Conservation (phyloP, 2,113 vertebrate genomes). For the Myotis davidii region DNA sequence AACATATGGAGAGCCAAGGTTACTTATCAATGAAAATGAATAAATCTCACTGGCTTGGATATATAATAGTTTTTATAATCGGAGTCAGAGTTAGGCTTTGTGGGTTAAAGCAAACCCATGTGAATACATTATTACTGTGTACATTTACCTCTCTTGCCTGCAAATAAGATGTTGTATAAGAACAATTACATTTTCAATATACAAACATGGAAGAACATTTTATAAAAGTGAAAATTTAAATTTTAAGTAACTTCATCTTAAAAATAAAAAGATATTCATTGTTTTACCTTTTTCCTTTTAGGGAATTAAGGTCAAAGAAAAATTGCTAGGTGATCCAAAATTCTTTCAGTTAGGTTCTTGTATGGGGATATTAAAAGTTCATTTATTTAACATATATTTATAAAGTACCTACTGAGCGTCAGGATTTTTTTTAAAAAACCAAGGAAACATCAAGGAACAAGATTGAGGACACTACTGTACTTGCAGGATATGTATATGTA, state of each 20-base stretch:
- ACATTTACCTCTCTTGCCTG: neutral
- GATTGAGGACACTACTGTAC: neutral
- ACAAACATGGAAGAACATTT: neutral
- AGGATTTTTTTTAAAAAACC: neutral
- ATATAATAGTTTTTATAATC: neutral
- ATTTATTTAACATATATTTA: conserved; percentile 1
- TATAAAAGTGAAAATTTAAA: neutral
- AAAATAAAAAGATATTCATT: neutral
- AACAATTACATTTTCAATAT: neutral
- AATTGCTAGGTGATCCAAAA: neutral
- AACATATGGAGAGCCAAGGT: neutral
- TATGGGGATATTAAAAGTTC: neutral
- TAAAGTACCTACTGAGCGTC: neutral
- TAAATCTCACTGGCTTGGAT: neutral
- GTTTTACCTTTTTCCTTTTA: neutral
- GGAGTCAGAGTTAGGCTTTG: neutral
- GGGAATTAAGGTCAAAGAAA: neutral
- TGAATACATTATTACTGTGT: neutral
- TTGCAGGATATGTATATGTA: neutral
- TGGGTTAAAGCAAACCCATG: neutral
- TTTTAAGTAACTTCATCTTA: neutral
- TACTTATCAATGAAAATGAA: neutral
- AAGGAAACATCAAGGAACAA: neutral
- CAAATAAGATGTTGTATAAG: neutral
- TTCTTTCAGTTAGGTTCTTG: neutral